Conservation (phyloP, 1,140 invertebrate species). For the Drosophila repleta region DNA sequence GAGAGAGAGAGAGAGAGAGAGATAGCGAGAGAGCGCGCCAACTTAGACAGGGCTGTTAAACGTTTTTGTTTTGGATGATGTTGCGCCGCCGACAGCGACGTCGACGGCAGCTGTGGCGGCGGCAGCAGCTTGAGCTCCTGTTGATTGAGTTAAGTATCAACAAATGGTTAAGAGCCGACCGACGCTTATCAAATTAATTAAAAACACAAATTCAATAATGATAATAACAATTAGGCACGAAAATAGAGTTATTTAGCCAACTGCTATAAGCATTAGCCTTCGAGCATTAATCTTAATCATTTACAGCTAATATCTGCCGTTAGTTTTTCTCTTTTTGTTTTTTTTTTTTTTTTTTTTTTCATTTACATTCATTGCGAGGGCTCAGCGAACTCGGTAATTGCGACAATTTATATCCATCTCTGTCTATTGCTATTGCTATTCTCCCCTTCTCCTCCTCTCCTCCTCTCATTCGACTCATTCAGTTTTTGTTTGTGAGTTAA, state of each 20-base stretch:
- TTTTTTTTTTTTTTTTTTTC: constrained; percentile 9
- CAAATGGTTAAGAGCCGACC: constrained; percentile 47
- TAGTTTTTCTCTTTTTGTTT: no score
- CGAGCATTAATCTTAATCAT: constrained; percentile 2
- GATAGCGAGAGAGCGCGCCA: not conserved
- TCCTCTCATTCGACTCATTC: constrained; percentile 33
- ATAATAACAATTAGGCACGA: not conserved
- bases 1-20: no score
- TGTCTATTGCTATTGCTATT: constrained; percentile 16
- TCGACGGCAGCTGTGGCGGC: constrained; percentile 6
- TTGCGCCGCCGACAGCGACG: constrained; percentile 2
- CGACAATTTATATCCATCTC: constrained; percentile 50
- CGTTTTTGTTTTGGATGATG: constrained; percentile 45
- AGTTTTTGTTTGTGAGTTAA: constrained; percentile 49
- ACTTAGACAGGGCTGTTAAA: constrained; percentile 36
- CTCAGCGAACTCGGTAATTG: constrained; percentile 31
- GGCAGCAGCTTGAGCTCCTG: constrained; percentile 49
- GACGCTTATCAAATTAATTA: constrained; percentile 41
- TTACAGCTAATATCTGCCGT: not conserved
- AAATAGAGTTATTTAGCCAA: not conserved
- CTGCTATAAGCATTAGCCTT: not conserved
- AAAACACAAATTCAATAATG: constrained; percentile 28
- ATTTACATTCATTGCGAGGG: constrained; percentile 14
- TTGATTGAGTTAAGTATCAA: constrained; percentile 69
- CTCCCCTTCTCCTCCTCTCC: constrained; percentile 31